Evolutionary conservation across 2,888 invertebrate genomes (phyloP).

Genomic region (Cyrtodaria siliqua): DNA sequence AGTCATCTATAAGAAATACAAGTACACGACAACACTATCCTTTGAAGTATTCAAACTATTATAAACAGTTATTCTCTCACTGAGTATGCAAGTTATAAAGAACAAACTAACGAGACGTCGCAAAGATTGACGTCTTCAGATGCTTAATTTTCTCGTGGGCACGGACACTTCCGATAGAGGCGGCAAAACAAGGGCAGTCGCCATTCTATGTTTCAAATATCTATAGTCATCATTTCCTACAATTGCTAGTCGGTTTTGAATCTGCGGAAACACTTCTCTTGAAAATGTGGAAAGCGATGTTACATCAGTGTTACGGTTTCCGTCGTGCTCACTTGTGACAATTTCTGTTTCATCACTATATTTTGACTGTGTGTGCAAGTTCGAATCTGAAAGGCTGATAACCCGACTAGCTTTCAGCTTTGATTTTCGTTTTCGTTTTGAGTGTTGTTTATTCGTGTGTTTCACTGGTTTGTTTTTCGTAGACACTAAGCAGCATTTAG

Average conservation of each 20-base stretch:
- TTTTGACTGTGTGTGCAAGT: constrained; percentile 37
- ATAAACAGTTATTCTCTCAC: too few species aligned
- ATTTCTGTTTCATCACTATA: not conserved
- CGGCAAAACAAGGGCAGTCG: constrained; percentile 46
- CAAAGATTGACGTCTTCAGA: not conserved
- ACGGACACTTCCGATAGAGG: constrained; percentile 31
- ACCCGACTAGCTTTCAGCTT: constrained; percentile 17
- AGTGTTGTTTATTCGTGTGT: constrained; percentile 1
- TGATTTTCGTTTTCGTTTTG: not conserved
- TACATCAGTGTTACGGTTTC: not conserved
- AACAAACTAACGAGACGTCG: too few species aligned
- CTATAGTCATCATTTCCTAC: constrained; percentile 38
- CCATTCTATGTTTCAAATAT: constrained; percentile 52
- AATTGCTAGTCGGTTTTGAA: not conserved
- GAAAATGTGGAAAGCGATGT: too few species aligned
- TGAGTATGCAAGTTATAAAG: too few species aligned
- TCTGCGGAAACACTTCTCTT: too few species aligned
- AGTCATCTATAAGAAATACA: too few species aligned
- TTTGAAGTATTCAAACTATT: too few species aligned
- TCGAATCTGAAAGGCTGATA: constrained; percentile 54
- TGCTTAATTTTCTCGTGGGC: not conserved
- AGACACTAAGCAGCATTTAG: constrained; percentile 21
- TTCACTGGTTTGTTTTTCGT: constrained; percentile 7
- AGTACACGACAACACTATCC: too few species aligned
- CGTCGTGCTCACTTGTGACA: not conserved